Evolutionary conservation across 2,113 vertebrate species (phyloP), one percentile per base, ranked within the genome.

Genomic region (Cyphomyrus plagiostoma): DNA sequence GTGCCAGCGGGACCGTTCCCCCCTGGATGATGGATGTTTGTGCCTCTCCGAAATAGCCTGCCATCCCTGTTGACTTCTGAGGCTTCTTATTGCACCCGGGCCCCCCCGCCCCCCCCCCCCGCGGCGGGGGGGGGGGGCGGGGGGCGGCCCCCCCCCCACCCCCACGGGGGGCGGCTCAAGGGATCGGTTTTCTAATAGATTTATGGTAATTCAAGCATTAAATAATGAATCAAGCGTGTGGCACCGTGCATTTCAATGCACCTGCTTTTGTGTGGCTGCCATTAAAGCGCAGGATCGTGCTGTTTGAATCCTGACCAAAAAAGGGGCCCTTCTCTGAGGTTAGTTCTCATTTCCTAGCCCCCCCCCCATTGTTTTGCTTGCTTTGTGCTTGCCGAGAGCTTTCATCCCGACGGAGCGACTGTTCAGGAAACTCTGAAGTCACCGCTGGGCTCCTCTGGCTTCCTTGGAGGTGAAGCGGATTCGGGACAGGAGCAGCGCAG

Each of bases 121-220:
- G 39, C 39, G 39, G 39, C 1, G 39, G 39, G 39, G 39, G 39
- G 39, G 39, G 39, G 39, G 39, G 39, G n/a, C n/a, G n/a, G n/a
- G n/a, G n/a, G n/a, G n/a, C n/a, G n/a, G n/a, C n/a, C n/a, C n/a
- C n/a, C n/a, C n/a, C n/a, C n/a, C n/a, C n/a, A n/a, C n/a, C n/a
- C n/a, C n/a, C n/a, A n/a, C n/a, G n/a, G 66, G 48, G 86, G 58
- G 39, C 35, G 35, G 58, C 56, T 74, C 83, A 50, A 30, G 89
- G 62, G 89, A 87, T 49, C 48, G 49, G 86, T 56, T 58, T 87
- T 88, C 70, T 82, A 88, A 88, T 88, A 90, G 86, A 88, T 90
- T 88, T 52, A 58, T 90, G 89, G 74, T 88, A 90, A 90, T 90
- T 49, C 77, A 80, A 58, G 89, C 86, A 90, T 88, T 88, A 90